Evolutionary conservation across 2,113 vertebrate genomes (phyloP).

Genomic region (Rissa tridactyla): DNA sequence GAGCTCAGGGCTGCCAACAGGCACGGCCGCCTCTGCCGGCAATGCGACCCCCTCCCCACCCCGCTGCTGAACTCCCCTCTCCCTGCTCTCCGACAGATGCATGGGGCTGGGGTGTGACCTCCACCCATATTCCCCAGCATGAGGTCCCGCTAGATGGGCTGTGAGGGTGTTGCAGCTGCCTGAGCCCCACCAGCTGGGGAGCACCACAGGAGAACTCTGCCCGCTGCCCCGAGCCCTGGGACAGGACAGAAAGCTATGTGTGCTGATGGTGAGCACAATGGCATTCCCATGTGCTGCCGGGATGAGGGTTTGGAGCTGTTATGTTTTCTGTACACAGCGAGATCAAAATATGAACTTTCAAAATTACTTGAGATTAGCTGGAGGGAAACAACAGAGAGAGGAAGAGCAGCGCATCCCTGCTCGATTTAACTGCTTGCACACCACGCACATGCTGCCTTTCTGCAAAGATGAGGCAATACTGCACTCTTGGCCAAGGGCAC

Average conservation of each 20-base stretch:
- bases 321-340: not conserved
- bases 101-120: not conserved
- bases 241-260: not conserved
- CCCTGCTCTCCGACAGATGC: rapidly evolving
- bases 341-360: slow-evolving; percentile 1
- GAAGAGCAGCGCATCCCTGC: not conserved
- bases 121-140: rapidly evolving
- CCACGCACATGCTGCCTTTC: rapidly evolving
- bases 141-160: not conserved
- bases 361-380: not conserved
- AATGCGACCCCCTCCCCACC: rapidly evolving
- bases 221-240: not conserved
- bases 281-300: not conserved
- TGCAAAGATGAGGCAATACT: not conserved
- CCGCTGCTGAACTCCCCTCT: rapidly evolving
- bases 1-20: not conserved
- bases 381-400: not conserved
- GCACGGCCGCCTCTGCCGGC: not conserved
- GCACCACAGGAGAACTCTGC: not conserved
- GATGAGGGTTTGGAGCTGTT: not conserved
- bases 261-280: not conserved
- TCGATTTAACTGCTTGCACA: not conserved
- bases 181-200: not conserved
- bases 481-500: not conserved
- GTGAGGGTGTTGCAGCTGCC: not conserved